Conservation (phyloP, 2,888 invertebrate genomes). For the Thera britannica region DNA sequence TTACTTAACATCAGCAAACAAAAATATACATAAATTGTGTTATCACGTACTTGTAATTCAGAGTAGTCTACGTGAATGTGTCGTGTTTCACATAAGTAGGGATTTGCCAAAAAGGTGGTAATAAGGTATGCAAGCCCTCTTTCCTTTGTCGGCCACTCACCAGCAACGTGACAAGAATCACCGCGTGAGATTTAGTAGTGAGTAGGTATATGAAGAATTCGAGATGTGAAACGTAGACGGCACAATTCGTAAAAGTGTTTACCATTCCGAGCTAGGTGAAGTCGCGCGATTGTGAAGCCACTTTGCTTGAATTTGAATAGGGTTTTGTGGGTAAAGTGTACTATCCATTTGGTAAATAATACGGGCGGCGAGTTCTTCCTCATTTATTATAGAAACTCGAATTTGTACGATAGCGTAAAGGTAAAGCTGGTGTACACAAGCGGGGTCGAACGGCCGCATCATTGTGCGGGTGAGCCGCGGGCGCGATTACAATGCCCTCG, state of each 20-base stretch:
- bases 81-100: slow-evolving; percentile 80
- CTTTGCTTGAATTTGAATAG: slow-evolving; percentile 52
- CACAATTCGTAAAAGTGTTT: slow-evolving; percentile 67
- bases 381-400: slow-evolving; percentile 79
- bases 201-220: slow-evolving; percentile 62
- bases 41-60: slow-evolving; percentile 72
- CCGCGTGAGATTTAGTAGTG: slow-evolving; percentile 71
- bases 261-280: slow-evolving; percentile 61
- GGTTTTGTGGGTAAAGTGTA: slow-evolving; percentile 50
- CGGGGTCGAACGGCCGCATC: slow-evolving; percentile 77
- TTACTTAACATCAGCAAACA: slow-evolving; percentile 41
- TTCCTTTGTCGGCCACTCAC: slow-evolving; percentile 83
- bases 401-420: slow-evolving; percentile 80
- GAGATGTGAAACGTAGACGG: slow-evolving; percentile 64
- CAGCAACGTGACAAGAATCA: slow-evolving; percentile 80
- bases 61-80: slow-evolving; percentile 68
- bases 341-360: slow-evolving; percentile 61
- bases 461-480: slow-evolving; percentile 78
- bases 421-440: slow-evolving; percentile 70
- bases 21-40: slow-evolving; percentile 52
- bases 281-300: slow-evolving; percentile 49
- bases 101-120: slow-evolving; percentile 82
- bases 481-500: slow-evolving; percentile 80
- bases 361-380: slow-evolving; percentile 53
- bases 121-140: slow-evolving; percentile 84